A percentile compares a stretch with the other conserved stretches of the same genome.
Evolutionary conservation across 2,888 invertebrate species (phyloP).

Genomic region (Torymus tubicola): DNA sequence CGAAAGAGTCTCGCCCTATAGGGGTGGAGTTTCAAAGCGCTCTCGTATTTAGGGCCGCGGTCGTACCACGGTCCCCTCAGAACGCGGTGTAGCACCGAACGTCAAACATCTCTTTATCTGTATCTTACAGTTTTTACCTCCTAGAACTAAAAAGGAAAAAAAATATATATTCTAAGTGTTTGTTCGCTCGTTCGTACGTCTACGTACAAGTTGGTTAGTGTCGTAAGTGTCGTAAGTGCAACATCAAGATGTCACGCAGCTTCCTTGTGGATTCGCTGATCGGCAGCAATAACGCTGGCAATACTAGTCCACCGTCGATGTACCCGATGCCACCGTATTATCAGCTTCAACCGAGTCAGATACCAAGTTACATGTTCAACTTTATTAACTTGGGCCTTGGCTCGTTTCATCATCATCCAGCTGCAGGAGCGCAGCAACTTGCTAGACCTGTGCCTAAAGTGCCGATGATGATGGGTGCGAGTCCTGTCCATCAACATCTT

Average conservation of each 20-base stretch:
- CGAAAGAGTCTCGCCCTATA: slow-evolving; percentile 44
- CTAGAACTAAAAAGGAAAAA: too few species aligned
- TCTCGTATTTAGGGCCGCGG: slow-evolving; percentile 55
- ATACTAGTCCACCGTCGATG: slow-evolving; percentile 78
- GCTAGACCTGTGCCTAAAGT: too few species aligned
- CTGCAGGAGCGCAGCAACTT: too few species aligned
- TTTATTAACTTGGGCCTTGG: slow-evolving; percentile 73
- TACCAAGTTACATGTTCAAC: slow-evolving; percentile 76
- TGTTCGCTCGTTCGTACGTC: too few species aligned
- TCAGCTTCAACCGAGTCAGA: slow-evolving; percentile 66
- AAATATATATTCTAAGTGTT: too few species aligned
- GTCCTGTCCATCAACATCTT: too few species aligned
- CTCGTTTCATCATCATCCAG: background rate
- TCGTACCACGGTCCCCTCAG: too few species aligned
- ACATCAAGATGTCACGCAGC: slow-evolving; percentile 85
- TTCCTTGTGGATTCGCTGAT: slow-evolving; percentile 89
- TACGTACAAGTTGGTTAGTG: too few species aligned
- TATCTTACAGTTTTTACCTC: too few species aligned
- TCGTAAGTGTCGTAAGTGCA: slow-evolving; percentile 17
- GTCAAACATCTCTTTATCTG: too few species aligned
- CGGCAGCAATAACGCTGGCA: slow-evolving; percentile 73
- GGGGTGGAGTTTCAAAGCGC: slow-evolving; percentile 70
- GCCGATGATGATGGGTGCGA: too few species aligned
- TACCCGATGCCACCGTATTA: slow-evolving; percentile 72
- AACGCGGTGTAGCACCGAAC: too few species aligned